Evolutionary conservation across 1,140 invertebrate genomes (phyloP).

Genomic region (Bombus turneri): DNA sequence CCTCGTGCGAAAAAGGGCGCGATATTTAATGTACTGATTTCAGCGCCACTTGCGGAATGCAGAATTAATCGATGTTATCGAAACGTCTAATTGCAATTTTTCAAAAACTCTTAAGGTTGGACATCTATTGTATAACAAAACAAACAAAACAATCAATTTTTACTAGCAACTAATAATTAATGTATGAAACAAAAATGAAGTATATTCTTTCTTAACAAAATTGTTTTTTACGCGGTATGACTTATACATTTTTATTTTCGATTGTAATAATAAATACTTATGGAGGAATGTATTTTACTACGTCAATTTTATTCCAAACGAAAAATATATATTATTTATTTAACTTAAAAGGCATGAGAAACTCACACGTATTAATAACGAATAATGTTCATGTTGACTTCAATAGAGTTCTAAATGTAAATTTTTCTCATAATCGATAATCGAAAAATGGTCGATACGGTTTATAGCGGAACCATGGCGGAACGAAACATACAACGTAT

Average conservation of each 20-base stretch:
- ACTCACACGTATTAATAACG: neutral
- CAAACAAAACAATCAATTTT: neutral
- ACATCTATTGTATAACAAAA: neutral
- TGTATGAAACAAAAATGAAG: neutral
- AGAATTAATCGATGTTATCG: neutral
- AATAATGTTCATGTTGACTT: neutral
- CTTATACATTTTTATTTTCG: neutral
- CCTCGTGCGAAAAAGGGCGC: neutral
- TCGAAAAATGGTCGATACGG: conserved; percentile 13
- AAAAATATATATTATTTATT: neutral
- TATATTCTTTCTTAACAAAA: neutral
- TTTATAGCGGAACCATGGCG: neutral
- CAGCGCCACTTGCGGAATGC: neutral
- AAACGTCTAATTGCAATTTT: neutral
- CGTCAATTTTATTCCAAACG: neutral
- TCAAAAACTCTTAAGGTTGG: neutral
- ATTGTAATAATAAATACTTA: conserved; percentile 17
- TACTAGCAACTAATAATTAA: neutral
- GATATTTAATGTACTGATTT: neutral
- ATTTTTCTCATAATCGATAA: conserved; percentile 13
- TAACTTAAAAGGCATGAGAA: neutral
- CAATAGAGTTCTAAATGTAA: neutral
- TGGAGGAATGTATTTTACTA: neutral
- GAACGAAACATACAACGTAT: neutral
- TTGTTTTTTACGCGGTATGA: neutral